phyloP scores from a whole-genome alignment of 92 coral and sea anemone species.

The Actinernus sp. region DNA sequence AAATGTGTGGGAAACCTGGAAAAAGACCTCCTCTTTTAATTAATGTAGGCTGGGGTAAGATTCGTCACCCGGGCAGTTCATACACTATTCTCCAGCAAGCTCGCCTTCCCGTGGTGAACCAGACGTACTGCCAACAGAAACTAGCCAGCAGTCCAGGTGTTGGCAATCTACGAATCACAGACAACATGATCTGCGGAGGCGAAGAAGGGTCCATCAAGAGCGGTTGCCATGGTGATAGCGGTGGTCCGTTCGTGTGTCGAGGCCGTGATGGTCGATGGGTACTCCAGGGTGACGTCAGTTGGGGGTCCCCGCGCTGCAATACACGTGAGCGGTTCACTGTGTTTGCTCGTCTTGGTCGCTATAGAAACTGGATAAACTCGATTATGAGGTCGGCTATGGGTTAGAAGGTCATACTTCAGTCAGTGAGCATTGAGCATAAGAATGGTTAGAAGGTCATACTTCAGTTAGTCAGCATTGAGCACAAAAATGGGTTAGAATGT shows the following conservation, averaged over 20 bases:
- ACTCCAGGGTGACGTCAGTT: conserved; percentile 81
- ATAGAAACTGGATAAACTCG: conserved; percentile 81
- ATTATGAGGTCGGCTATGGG: no score
- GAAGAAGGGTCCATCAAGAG: conserved; percentile 57
- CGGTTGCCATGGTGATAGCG: conserved; percentile 92
- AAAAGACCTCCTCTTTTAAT: neutral
- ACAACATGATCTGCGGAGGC: conserved; percentile 79
- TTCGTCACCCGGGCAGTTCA: conserved; percentile 47
- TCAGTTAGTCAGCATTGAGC: no score
- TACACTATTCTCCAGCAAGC: conserved; percentile 60
- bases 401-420: no score
- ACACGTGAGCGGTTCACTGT: conserved; percentile 47
- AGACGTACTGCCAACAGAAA: neutral
- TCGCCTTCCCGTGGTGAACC: conserved; percentile 46
- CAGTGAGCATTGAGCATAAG: no score
- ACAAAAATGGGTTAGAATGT: no score
- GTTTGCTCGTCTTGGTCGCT: conserved; percentile 70
- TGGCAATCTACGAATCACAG: conserved; percentile 29
- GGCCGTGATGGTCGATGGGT: conserved; percentile 71
- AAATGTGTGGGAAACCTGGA: neutral
- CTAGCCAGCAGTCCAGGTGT: neutral
- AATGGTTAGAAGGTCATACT: no score
- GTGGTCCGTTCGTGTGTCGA: conserved; percentile 87
- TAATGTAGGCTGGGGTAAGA: conserved; percentile 80
- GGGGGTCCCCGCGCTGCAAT: conserved; percentile 72